Percentiles rank a stretch among this genome's conserved stretches.
phyloP scores from a whole-genome alignment of 2,888 invertebrate species.

The Microplitis manilae region DNA sequence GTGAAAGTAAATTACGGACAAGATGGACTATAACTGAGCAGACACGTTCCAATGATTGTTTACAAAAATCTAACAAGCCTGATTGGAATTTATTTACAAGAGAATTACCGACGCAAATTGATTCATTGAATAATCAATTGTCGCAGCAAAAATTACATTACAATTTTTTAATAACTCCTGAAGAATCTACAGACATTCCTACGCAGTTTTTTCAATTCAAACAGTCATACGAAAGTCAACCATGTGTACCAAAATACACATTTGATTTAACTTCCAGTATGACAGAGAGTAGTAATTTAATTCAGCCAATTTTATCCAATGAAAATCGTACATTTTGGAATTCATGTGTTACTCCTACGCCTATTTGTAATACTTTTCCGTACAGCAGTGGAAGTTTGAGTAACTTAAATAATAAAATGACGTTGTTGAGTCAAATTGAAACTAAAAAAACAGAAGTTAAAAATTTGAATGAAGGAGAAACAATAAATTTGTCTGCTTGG shows the following conservation, averaged over 20 bases:
- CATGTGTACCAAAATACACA: not conserved
- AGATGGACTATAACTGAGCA: constrained; percentile 66
- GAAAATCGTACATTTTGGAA: constrained; percentile 28
- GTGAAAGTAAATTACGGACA: constrained; percentile 61
- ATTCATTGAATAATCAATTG: not conserved
- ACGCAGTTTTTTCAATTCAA: constrained; percentile 10
- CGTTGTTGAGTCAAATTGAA: constrained; percentile 64
- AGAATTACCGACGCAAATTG: constrained; percentile 4
- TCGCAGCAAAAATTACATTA: constrained; percentile 19
- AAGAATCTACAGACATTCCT: not conserved
- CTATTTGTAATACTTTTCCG: constrained; percentile 19
- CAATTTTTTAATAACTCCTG: constrained; percentile 19
- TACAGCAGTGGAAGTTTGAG: constrained; percentile 20
- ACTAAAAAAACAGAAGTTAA: constrained; percentile 47
- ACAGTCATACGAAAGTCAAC: constrained; percentile 1
- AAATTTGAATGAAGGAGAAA: constrained; percentile 57
- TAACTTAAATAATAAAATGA: constrained; percentile 55
- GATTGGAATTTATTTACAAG: constrained; percentile 22
- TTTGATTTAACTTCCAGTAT: not conserved
- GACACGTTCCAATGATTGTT: not conserved
- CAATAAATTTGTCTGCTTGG: constrained; percentile 65
- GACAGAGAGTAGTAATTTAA: not conserved
- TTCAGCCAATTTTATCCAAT: not conserved
- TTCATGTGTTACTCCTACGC: not conserved
- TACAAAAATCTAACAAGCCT: not conserved